Base-by-base conservation (phyloP, 2,797 vertebrate species). In the Ptychadena robeensis region DNA sequence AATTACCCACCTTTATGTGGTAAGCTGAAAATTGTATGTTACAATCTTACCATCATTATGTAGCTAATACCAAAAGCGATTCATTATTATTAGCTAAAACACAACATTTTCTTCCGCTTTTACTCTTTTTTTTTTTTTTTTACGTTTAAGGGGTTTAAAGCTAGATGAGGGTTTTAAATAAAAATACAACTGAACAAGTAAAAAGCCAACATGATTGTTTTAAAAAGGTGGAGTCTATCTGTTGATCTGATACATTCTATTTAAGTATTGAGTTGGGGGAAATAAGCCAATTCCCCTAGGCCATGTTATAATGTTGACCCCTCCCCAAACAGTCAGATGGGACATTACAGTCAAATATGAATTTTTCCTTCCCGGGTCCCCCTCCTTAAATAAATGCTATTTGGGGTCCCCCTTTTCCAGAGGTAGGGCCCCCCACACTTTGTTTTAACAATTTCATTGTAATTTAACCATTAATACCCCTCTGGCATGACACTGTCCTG, bases 11-110 rank as follows among this genome's bases (percentile, higher is more conserved):
- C 72, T 85, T 85, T 75, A 61, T 85, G 57, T 37, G 31, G 37
- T 81, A 81, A 85, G 78, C 71, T 81, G 72, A 76, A 85, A 80
- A 85, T 85, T 68, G 71, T 65, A 85, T 76, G 78, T 80, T 85
- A 57, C 78, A 76, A 27, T 81, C 83, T 63, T 32, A 76, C 65
- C 53, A 53, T 80, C 72, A 80, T 75, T 72, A 80, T 85, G 27
- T 71, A 85, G 27, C 53, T 76, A 81, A 85, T 80, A 73, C 72
- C 78, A 10, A 76, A 75, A 80, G 66, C 65, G 71, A 80, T 76
- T 85, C 65, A 75, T 85, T 69, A 83, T 83, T 79, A 76, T 85
- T 81, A 85, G 72, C 38, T 70, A 70, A 76, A 76, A 65, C 78
- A 75, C 25, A 75, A 75, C 76, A 44, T 44, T 67, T 80, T 63